phyloP scores from a whole-genome alignment of 2,888 invertebrate species.

The Cremastinae sp. region DNA sequence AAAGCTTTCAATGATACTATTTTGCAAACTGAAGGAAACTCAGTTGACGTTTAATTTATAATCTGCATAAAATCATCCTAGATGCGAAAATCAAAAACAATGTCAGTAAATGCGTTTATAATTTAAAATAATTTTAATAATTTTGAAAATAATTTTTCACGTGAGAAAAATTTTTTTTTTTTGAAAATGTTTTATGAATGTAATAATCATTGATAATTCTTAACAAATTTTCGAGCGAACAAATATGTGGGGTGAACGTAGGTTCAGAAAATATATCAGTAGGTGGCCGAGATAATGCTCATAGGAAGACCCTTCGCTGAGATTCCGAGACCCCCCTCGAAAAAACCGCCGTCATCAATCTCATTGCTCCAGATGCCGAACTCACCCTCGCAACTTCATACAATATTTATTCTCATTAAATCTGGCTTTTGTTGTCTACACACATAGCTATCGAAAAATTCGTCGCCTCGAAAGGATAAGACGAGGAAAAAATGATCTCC shows the following conservation, averaged over 20 bases:
- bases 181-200: too few relatives aligned
- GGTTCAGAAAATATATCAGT: constrained; percentile 60
- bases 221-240: constrained; percentile 3
- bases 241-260: constrained; percentile 32
- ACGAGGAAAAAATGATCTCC: constrained; percentile 5
- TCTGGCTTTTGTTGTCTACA: constrained; percentile 51
- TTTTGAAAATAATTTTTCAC: too few relatives aligned
- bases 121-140: too few relatives aligned
- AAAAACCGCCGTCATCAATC: constrained; percentile 77
- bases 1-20: too few relatives aligned
- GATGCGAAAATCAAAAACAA: too few relatives aligned
- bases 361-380: constrained; percentile 67
- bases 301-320: constrained; percentile 76
- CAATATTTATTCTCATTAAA: constrained; percentile 80
- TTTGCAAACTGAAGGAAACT: too few relatives aligned
- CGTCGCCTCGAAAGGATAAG: not conserved
- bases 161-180: too few relatives aligned
- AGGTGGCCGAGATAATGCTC: constrained; percentile 77
- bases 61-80: too few relatives aligned
- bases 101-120: too few relatives aligned
- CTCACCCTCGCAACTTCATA: constrained; percentile 74
- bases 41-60: too few relatives aligned
- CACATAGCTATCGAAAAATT: constrained; percentile 26
- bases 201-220: not conserved
- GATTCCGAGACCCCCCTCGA: constrained; percentile 59